These are phyloP conservation scores for Onchidella celtica DNA, from an alignment of 2,888 invertebrate species.

Conservation along the genomic window DNA sequence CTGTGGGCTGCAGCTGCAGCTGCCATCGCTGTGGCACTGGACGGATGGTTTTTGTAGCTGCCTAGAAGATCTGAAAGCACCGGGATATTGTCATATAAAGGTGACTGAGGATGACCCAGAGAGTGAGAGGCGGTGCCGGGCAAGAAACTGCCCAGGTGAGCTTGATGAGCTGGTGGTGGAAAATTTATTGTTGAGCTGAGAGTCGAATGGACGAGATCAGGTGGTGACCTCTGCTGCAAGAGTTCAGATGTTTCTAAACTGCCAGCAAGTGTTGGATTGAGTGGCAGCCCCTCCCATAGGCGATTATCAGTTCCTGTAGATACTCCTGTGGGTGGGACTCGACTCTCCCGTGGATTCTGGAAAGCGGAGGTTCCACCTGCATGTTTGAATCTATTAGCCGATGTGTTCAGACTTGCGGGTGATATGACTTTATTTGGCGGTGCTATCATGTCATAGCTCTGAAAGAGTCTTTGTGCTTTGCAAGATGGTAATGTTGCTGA, in stretches of 20 bases:
- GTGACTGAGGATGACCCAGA: not conserved
- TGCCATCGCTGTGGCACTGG: conserved; percentile 3
- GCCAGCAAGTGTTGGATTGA: not conserved
- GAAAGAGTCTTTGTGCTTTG: conserved; percentile 53
- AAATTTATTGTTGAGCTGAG: not conserved
- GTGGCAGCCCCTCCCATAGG: conserved; percentile 17
- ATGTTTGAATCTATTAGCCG: conserved; percentile 65
- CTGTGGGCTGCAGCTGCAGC: conserved; percentile 25
- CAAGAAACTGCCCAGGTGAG: conserved; percentile 1
- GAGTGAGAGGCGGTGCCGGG: not conserved
- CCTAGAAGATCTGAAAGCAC: conserved; percentile 55
- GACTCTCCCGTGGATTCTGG: conserved; percentile 57
- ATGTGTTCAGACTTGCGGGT: conserved; percentile 59
- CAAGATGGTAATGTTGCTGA: not conserved
- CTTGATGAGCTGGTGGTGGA: not conserved
- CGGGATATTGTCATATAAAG: conserved; percentile 51
- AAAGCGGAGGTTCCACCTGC: conserved; percentile 68
- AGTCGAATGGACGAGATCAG: conserved; percentile 1
- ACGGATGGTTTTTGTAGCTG: conserved; percentile 35
- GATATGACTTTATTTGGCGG: conserved; percentile 74
- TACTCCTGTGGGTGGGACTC: no score
- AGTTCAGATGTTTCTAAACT: conserved; percentile 17
- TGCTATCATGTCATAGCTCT: conserved; percentile 69
- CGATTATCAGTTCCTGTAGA: not conserved
- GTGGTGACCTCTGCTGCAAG: conserved; percentile 9